Base-by-base conservation (phyloP, 2,797 vertebrate species). In the Mus caroli region DNA sequence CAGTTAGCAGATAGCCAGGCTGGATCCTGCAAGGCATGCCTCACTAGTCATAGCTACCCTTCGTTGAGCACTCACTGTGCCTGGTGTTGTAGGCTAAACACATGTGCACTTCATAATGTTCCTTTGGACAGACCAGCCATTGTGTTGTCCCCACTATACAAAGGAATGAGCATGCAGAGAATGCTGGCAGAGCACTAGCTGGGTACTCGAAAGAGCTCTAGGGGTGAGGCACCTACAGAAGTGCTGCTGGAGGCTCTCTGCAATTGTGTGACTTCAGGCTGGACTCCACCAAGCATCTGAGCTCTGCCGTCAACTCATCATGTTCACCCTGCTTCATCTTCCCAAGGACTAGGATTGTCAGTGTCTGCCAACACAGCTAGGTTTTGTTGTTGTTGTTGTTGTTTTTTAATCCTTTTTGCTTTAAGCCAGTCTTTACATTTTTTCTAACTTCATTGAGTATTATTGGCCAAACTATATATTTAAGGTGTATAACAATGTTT, bases 381-480 rank as follows among this genome's bases (percentile, higher is more conserved):
- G 6, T 13, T 28, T 73, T 54, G 46, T 46, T 46, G 46, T 46
- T 46, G 46, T 52, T 7, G 17, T 1, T 71, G 13, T 50, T n/a
- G 34, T 79, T 11, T n/a, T 28, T 82, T 3, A 46, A 34, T 22
- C 31, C n/a, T 88, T 86, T 82, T 84, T 40, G n/a, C 69, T 86
- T 69, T 77, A 60, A 88, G 22, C 6, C 17, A 37, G n/a, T 62
- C 26, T 73, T 31, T 78, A 88, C 6, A 73, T 50, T 83, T 84
- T 84, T 83, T 64, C 84, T 28, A 88, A 85, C 31, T 78, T 91
- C 52, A 62, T 62, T 77, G 62, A 71, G 40, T 83, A 20, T 60
- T 56, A 26, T 37, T 78, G 71, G 83, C 60, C 88, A 91, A 90
- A 20, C 13, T 80, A 54, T 60, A 92, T 78, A 87, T 54, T 67